Evolutionary conservation across 2,797 vertebrate genomes (phyloP).

Genomic region (Eulemur rubriventer): DNA sequence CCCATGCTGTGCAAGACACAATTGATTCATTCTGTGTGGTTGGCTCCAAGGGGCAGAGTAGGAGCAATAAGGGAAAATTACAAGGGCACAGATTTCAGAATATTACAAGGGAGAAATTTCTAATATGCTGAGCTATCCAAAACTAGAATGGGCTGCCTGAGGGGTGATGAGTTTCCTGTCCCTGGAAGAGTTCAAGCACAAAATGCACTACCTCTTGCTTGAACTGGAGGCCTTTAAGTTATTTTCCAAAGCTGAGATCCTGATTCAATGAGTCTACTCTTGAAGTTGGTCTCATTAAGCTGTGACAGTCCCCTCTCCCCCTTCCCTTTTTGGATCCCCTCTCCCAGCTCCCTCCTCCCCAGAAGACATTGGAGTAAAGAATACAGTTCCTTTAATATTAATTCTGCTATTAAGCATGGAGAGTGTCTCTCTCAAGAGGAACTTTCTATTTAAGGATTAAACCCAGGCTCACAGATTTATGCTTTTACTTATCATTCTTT

Average conservation of each 20-base stretch:
- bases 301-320: background rate
- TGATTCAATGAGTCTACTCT: background rate
- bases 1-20: background rate
- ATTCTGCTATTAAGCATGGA: background rate
- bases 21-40: background rate
- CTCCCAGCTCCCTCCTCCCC: background rate
- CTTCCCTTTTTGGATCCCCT: background rate
- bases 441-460: constrained; percentile 45
- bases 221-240: background rate
- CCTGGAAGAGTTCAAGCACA: background rate
- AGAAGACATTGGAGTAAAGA: background rate
- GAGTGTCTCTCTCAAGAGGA: background rate
- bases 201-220: background rate
- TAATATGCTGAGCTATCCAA: background rate
- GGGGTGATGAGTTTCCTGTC: background rate
- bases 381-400: background rate
- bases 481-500: constrained; percentile 42
- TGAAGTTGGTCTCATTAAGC: background rate
- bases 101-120: background rate
- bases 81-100: background rate
- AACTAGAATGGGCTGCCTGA: background rate
- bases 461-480: background rate
- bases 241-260: background rate
- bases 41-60: background rate
- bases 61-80: background rate